Evolutionary conservation across 35 echinoderm and acorn worm species (phyloP), one percentile per base, ranked within the genome.

Genomic region (Nesometra sesokonis): DNA sequence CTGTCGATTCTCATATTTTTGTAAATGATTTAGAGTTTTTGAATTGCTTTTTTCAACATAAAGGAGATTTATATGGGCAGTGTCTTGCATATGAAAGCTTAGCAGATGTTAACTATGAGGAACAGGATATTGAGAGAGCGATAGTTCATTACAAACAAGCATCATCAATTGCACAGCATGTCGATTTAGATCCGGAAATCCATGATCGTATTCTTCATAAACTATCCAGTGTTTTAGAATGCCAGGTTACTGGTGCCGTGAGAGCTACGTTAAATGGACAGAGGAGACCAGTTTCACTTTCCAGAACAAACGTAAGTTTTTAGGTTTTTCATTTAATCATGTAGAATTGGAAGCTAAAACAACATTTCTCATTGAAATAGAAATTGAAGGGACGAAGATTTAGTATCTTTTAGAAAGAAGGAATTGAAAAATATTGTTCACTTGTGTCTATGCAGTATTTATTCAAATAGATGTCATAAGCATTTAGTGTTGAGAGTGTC

Each of bases 131-230:
- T 37, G 81, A 83, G 36, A 36, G 37, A 38, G 81, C 81, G 3
- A 83, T 83, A 83, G 35, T 38, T 30, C 81, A 37, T 9, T 83
- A 83, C 35, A 83, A 83, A 39, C 81, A 38, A 23, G 34, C 81
- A 0, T 21, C 23, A 30, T 37, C 81, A 4, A 30, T 39, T 27
- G 81, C 35, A 17, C 81, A 83, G 81, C 29, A 30, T 29, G 9
- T 38, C 3, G 27, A 83, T 27, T 36, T 38, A 37, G 81, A 37
- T 13, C 34, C 27, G 15, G 0, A 17, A 2, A 80, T 35, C 34
- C 81, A 39, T 30, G 81, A 39, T 37, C 34, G 81, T 23, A 35
- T 83, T 34, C 17, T 83, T 0, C 19, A 9, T 30, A 83, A 83
- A 83, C 27, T 83, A 0, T 5, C 81, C 3, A 38, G 30, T 83